These are phyloP conservation scores for Limnodromus scolopaceus DNA, from an alignment of 2,797 vertebrate species.

Conservation along the genomic window DNA sequence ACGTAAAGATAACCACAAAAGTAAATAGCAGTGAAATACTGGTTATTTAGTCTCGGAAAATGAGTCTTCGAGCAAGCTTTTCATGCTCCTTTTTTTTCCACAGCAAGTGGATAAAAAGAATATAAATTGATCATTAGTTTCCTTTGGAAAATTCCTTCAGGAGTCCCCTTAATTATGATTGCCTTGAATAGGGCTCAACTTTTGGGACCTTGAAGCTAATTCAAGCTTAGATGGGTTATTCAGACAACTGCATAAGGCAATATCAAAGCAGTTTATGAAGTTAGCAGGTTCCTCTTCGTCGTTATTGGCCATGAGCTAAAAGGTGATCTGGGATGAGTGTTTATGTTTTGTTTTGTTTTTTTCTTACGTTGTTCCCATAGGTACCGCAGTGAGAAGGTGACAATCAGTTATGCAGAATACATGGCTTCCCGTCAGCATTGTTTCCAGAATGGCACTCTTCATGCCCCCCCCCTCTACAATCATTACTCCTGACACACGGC, in stretches of 20 bases:
- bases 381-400: constrained; percentile 89
- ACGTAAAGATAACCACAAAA: not conserved
- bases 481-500: constrained; percentile 90
- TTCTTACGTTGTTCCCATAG: constrained; percentile 55
- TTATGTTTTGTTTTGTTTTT: not conserved
- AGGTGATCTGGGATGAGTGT: not conserved
- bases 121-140: not conserved
- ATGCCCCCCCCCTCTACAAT: constrained; percentile 87
- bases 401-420: constrained; percentile 87
- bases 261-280: not conserved
- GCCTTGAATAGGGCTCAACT: not conserved
- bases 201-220: not conserved
- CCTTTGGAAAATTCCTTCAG: not conserved
- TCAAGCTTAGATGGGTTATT: not conserved
- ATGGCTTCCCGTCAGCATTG: constrained; percentile 86
- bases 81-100: not conserved
- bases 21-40: not conserved
- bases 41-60: not conserved
- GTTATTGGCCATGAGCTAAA: not conserved
- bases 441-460: constrained; percentile 86
- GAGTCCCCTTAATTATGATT: not conserved
- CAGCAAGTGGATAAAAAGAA: not conserved
- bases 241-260: not conserved
- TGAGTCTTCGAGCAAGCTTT: not conserved
- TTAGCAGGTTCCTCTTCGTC: not conserved